Evolutionary conservation across 2,797 vertebrate species (phyloP).

Genomic region (Cacajao melanocephalus): DNA sequence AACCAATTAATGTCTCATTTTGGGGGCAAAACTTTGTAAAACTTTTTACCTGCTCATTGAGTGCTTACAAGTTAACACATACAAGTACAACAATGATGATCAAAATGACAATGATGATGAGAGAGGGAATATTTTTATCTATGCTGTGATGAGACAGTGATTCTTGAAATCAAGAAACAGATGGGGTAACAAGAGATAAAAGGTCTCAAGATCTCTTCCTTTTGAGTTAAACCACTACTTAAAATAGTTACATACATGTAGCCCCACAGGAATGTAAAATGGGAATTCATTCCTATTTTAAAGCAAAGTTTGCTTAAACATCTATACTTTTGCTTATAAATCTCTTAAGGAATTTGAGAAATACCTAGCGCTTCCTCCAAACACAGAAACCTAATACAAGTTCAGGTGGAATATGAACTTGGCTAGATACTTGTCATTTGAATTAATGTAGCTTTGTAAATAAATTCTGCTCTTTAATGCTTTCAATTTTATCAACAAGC

Average conservation of each 20-base stretch:
- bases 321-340: neutral
- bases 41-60: constrained; percentile 1
- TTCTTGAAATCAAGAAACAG: neutral
- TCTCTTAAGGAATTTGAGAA: neutral
- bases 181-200: neutral
- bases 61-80: neutral
- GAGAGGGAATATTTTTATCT: neutral
- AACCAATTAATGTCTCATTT: neutral
- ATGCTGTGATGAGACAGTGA: neutral
- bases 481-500: neutral
- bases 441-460: neutral
- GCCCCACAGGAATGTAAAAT: neutral
- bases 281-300: neutral
- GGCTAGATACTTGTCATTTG: neutral
- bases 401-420: neutral
- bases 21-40: neutral
- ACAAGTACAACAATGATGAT: neutral
- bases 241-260: neutral
- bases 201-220: neutral
- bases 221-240: neutral
- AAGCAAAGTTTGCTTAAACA: constrained; percentile 14
- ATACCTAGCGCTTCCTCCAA: neutral
- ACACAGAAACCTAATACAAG: neutral
- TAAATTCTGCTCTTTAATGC: neutral
- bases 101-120: neutral